Base-by-base conservation (phyloP, 2,888 invertebrate species). In the Charanyca ferruginea region DNA sequence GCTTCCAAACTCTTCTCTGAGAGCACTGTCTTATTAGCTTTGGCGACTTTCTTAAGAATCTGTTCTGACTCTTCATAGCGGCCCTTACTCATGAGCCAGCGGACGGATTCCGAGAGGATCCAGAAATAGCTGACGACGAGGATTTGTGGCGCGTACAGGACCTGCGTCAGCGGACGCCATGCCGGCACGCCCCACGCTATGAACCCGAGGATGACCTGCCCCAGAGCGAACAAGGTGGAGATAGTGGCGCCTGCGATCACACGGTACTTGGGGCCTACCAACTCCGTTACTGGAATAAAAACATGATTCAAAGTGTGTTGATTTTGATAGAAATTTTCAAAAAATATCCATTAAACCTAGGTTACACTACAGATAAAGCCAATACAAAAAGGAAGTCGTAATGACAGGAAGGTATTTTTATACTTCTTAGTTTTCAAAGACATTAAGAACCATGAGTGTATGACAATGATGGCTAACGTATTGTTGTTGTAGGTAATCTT, bases 31-130 rank as follows among this genome's bases (percentile, higher is more conserved):
- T 96, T 96, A 76, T 98, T 98, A 0, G 95, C 88, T 81, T 92
- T 95, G 0, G 97, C 97, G 0, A 97, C 97, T 83, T 96, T 96
- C 38, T 95, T 95, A 1, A 97, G 91, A 23, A 97, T 96, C 3
- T 86, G 86, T 81, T 97, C 96, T 0, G 97, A 97, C 78, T 97
- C 96, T 38, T 97, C 96, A 73, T 96, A 96, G 65, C 96, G 96
- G 4, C 97, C 97, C 83, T 97, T 97, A 52, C 97, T 97, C 81
- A 98, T 91, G 18, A 98, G 95, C 98, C 98, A 98, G 65, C 98
- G 96, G 4, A 97, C 96, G 8, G 97, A 97, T 90, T 98, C 98
- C 0, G 97, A 97, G 9, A 97, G 92, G 42, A 97, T 91, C 97
- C 97, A 97, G 80, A 97, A 96, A 85, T 97, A 97, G 20, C 96